These are phyloP conservation scores for Conus canariensis DNA, from an alignment of 2,888 invertebrate genomes.

Conservation along the genomic window DNA sequence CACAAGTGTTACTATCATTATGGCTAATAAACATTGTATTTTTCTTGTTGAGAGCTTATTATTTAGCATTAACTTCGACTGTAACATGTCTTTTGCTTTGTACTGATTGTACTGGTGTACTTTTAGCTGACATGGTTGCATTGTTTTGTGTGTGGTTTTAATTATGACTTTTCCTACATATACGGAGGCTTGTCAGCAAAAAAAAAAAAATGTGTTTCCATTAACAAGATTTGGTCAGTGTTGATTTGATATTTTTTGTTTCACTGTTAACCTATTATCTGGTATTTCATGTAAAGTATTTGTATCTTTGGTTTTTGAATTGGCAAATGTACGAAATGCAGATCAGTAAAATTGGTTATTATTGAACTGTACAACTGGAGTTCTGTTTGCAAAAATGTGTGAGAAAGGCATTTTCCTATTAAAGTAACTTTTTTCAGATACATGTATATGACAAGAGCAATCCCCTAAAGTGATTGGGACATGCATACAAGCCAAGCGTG, in stretches of 20 bases:
- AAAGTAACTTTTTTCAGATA: no score
- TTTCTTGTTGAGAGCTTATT: conserved; percentile 16
- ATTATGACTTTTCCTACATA: conserved; percentile 30
- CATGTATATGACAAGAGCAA: no score
- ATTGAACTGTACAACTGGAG: conserved; percentile 9
- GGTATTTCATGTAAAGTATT: conserved; percentile 36
- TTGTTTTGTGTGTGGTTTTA: conserved; percentile 40
- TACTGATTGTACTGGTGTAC: conserved; percentile 34
- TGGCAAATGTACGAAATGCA: conserved; percentile 41
- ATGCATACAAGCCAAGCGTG: no score
- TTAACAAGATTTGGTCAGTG: conserved; percentile 42
- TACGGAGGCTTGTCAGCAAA: conserved; percentile 43
- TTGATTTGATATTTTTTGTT: conserved; percentile 38
- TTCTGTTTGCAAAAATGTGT: not conserved
- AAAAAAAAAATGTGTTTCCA: conserved; percentile 6
- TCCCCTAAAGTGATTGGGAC: no score
- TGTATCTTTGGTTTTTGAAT: conserved; percentile 41
- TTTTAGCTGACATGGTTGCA: conserved; percentile 40
- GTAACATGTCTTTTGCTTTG: conserved; percentile 42
- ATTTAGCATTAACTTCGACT: conserved; percentile 34
- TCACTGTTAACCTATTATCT: conserved; percentile 31
- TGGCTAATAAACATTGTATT: conserved; percentile 35
- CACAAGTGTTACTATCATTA: conserved; percentile 32
- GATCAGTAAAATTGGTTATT: conserved; percentile 42
- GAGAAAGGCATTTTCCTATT: no score